Percentiles rank a stretch among this genome's conserved stretches.
Conservation (phyloP, 92 coral and sea anemone genomes). For the Palythoa grandiflora region DNA sequence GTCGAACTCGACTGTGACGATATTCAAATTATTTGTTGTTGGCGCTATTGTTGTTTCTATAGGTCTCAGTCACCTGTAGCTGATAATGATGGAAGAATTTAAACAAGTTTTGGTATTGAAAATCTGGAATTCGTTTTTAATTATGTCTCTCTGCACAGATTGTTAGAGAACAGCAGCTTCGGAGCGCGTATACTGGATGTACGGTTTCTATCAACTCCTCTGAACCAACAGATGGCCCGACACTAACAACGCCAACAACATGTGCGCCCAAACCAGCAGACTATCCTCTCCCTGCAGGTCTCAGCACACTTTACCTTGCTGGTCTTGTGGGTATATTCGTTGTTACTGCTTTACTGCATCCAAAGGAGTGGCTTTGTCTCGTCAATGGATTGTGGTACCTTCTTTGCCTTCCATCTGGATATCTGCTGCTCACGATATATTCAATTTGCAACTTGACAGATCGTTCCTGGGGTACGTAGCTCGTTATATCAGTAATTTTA, state of each 20-base stretch:
- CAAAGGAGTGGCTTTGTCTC: conserved; percentile 62
- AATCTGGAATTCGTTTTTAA: neutral
- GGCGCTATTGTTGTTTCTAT: too few relatives aligned
- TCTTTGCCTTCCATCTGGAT: conserved; percentile 65
- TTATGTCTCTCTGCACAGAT: neutral
- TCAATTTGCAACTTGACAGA: conserved; percentile 71
- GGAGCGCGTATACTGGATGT: neutral
- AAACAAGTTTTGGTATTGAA: neutral
- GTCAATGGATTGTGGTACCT: conserved; percentile 71
- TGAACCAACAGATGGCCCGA: neutral
- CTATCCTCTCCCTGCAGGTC: conserved; percentile 52
- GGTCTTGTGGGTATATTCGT: conserved; percentile 63
- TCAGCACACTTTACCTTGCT: conserved; percentile 62
- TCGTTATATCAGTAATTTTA: too few relatives aligned
- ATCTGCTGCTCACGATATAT: conserved; percentile 63
- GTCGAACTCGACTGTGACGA: too few relatives aligned
- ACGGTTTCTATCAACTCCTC: neutral
- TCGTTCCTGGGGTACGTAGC: conserved; percentile 73
- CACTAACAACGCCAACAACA: conserved; percentile 18
- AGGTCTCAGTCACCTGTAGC: neutral
- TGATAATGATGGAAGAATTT: neutral
- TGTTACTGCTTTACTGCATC: conserved; percentile 62
- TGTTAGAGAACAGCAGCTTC: conserved; percentile 15
- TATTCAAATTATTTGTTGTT: too few relatives aligned
- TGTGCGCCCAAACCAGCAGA: conserved; percentile 35